Percentiles rank a stretch among this genome's conserved stretches.
Evolutionary conservation across 2,113 vertebrate species (phyloP).

Genomic region (Eurystomus gularis): DNA sequence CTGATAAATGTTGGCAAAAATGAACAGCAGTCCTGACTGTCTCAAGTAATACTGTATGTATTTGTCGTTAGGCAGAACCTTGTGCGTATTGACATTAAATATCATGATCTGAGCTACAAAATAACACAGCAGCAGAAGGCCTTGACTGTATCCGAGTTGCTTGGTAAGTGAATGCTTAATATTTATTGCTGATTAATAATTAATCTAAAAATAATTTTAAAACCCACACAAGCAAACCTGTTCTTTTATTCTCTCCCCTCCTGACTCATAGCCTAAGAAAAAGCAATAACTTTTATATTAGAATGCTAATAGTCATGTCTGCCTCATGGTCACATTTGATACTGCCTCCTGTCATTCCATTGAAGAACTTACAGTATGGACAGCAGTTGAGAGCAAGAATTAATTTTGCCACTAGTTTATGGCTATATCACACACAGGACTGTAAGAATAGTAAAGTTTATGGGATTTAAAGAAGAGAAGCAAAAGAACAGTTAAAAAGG

Average conservation of each 20-base stretch:
- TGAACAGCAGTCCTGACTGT: neutral
- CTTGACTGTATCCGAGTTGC: constrained; percentile 67
- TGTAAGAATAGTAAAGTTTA: neutral
- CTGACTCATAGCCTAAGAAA: neutral
- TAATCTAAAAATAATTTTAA: neutral
- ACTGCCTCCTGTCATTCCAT: neutral
- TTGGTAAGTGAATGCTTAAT: constrained; percentile 69
- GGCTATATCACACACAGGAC: fast-evolving
- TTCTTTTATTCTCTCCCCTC: neutral
- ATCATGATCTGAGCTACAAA: constrained; percentile 77
- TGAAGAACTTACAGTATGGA: neutral
- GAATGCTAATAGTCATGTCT: neutral
- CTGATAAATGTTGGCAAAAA: neutral
- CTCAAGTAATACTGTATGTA: neutral
- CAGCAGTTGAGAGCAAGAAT: neutral
- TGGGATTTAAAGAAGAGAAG: neutral
- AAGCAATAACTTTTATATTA: neutral
- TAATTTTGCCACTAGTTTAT: neutral
- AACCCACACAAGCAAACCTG: neutral
- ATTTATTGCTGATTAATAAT: neutral
- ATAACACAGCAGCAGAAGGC: constrained; percentile 80
- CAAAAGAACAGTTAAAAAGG: neutral
- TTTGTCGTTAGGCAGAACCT: constrained; percentile 73
- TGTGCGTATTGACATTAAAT: constrained; percentile 79
- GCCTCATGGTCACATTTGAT: neutral